Evolutionary conservation across 2,888 invertebrate species (phyloP).

Genomic region (Loripinus fragilis): DNA sequence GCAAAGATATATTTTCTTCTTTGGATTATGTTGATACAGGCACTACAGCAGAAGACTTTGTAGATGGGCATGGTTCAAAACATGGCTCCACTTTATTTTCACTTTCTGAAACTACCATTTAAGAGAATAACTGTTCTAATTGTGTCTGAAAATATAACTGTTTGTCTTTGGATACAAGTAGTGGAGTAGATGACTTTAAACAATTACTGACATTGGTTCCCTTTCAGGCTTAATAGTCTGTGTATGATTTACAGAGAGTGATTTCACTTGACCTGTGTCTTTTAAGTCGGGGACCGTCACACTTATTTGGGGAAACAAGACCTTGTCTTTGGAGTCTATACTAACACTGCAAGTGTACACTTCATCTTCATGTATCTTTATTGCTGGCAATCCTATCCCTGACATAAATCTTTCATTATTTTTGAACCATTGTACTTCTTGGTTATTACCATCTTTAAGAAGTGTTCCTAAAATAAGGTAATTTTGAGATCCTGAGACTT

Average conservation of each 20-base stretch:
- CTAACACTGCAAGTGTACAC: conserved; percentile 3
- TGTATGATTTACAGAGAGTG: background rate
- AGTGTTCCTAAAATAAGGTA: background rate
- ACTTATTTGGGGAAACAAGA: background rate
- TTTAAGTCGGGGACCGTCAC: background rate
- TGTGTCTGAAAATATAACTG: too few species aligned
- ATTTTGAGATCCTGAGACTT: background rate
- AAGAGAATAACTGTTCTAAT: too few species aligned
- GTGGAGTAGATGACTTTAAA: background rate
- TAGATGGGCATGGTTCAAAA: too few species aligned
- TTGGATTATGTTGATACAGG: too few species aligned
- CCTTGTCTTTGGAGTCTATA: background rate
- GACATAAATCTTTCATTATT: background rate
- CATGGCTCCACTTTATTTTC: too few species aligned
- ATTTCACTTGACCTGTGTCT: too few species aligned
- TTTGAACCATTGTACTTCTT: conserved; percentile 2
- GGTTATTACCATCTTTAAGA: background rate
- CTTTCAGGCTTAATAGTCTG: background rate
- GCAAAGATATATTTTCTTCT: too few species aligned
- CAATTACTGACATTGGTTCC: background rate
- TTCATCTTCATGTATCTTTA: conserved; percentile 4
- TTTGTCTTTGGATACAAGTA: background rate
- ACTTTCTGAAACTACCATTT: too few species aligned
- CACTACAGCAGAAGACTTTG: too few species aligned
- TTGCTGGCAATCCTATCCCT: background rate